Base-by-base conservation (phyloP, 1,140 invertebrate genomes). In the Drosophila insularis region DNA sequence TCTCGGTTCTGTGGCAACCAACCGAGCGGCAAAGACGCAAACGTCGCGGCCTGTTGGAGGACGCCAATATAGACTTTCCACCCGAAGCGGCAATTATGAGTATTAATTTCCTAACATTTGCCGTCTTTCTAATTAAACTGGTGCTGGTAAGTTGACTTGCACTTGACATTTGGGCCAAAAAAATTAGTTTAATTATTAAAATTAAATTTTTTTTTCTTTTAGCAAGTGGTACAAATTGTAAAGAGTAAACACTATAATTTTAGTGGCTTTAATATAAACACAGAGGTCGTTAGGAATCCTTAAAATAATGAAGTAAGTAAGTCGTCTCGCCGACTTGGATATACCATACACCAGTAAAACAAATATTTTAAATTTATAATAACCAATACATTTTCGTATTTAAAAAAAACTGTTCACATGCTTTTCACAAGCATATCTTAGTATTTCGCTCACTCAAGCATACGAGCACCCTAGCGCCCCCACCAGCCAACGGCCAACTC, bases 41-140 rank as follows among this genome's bases (percentile, higher is more conserved):
- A 7, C 71, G 87, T 74, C 72, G 79, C 73, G 80, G 85, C 63
- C 46, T 78, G 86, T 68, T 86, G 86, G 80, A 92, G 21, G 93
- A 94, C 10, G 93, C 93, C 0, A 93, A 93, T 64, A 92, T 96
- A 61, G 95, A 95, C 66, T 96, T 97, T 89, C 96, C 96, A n/a
- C 96, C 96, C 0, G 96, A 97, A 92, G 94, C 95, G 39, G 94
- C 96, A 0, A 92, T 97, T 23, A 95, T 97, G 93, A 95, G 95
- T 23, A 95, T 97, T 64, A 96, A 95, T 3, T 96, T 97, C 91
- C 92, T 97, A 7, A 96, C 96, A 1, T 97, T 97, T 90, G 95
- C 96, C 1, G 96, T 97, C 10, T 97, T 96, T 89, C 93, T 97
- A 11, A 95, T 97, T 23, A 96, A 96, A 91, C 92, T 97, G 31